These are phyloP conservation scores for Erithacus rubecula DNA, from an alignment of 2,797 vertebrate species.

Conservation along the genomic window DNA sequence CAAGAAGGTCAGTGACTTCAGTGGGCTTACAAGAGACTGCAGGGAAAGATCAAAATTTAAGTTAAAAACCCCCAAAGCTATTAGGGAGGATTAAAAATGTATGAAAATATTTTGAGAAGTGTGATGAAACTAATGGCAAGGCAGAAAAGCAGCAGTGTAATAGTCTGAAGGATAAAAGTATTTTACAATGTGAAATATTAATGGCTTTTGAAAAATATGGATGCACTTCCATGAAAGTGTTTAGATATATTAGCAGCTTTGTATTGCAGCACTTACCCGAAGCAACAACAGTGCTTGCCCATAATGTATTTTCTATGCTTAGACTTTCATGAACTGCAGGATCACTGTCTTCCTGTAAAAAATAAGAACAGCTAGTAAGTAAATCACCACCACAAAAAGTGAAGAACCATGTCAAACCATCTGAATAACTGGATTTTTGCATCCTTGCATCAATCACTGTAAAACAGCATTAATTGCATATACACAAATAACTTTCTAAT, in stretches of 20 bases:
- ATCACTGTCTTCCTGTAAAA: slow-evolving; percentile 88
- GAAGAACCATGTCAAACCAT: background rate
- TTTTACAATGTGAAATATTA: background rate
- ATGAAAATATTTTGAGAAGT: background rate
- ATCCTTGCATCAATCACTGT: background rate
- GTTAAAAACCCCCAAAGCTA: rapidly evolving
- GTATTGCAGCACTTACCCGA: slow-evolving; percentile 80
- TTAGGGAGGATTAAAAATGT: background rate
- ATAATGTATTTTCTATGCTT: slow-evolving; percentile 93
- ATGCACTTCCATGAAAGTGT: background rate
- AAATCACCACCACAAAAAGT: background rate
- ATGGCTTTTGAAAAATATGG: background rate
- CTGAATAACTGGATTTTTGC: background rate
- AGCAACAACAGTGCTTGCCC: slow-evolving; percentile 96
- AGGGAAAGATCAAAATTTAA: background rate
- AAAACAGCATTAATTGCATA: background rate
- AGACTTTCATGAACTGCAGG: slow-evolving; percentile 93
- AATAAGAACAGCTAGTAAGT: background rate
- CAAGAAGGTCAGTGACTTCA: background rate
- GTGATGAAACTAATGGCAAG: background rate
- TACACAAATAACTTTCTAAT: background rate
- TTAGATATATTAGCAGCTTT: background rate
- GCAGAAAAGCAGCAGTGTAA: background rate
- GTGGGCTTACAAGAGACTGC: background rate
- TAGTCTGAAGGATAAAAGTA: background rate